phyloP scores from a whole-genome alignment of 1,140 invertebrate species.

The Zaprionus nigranus region DNA sequence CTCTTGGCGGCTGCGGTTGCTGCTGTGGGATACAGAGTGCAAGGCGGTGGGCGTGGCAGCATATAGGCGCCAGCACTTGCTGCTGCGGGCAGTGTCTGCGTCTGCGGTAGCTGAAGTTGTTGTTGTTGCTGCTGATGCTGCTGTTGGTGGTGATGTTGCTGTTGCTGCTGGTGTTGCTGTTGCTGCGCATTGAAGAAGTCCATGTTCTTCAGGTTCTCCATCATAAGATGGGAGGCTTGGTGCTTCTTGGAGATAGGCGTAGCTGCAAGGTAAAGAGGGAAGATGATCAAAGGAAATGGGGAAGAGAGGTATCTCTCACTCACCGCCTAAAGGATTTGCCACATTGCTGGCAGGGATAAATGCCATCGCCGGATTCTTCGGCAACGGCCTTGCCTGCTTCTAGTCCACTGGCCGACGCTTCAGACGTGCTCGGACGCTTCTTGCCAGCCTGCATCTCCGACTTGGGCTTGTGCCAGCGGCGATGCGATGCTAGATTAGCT shows the following conservation, averaged over 20 bases:
- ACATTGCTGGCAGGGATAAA: conserved; percentile 91
- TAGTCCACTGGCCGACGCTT: conserved; percentile 60
- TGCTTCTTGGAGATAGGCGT: conserved; percentile 92
- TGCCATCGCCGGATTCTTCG: conserved; percentile 78
- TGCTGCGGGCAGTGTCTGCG: neutral
- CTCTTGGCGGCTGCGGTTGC: conserved; percentile 47
- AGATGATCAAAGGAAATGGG: neutral
- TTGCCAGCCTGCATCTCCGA: conserved; percentile 66
- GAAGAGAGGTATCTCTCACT: neutral
- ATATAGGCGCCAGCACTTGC: conserved; percentile 30
- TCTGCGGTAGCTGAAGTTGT: conserved; percentile 23
- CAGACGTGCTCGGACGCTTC: conserved; percentile 77
- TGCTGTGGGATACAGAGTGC: conserved; percentile 51
- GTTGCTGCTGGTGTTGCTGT: conserved; percentile 32
- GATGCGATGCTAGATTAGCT: conserved; percentile 98
- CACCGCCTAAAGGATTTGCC: conserved; percentile 91
- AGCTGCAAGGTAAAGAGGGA: conserved; percentile 83
- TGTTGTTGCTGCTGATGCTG: conserved; percentile 39
- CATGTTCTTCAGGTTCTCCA: conserved; percentile 71
- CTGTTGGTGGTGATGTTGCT: conserved; percentile 31
- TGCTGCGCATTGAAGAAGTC: conserved; percentile 70
- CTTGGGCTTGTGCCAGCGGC: conserved; percentile 97
- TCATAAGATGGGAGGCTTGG: conserved; percentile 84
- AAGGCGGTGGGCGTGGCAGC: conserved; percentile 58
- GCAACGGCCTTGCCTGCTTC: conserved; percentile 58